These are phyloP conservation scores for Scrobipalpa atriplicella DNA, from an alignment of 2,888 invertebrate species.

Conservation along the genomic window DNA sequence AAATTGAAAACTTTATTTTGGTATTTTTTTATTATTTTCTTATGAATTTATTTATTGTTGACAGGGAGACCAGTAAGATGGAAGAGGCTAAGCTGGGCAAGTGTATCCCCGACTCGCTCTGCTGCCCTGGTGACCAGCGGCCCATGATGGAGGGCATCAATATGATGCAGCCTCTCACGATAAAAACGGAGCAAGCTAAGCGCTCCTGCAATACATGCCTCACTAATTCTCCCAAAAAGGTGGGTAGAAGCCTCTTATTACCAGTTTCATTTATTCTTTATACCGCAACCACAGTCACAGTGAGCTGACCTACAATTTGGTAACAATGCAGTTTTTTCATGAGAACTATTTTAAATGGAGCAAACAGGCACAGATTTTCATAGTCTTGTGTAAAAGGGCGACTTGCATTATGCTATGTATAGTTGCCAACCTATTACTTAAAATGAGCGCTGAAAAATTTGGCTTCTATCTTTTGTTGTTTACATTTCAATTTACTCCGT, in stretches of 20 bases:
- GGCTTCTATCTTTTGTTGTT: not conserved
- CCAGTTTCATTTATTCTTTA: too few species aligned
- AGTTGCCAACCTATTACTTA: too few species aligned
- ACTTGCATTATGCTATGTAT: too few species aligned
- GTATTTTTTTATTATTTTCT: not conserved
- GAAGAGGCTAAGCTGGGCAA: constrained; percentile 71
- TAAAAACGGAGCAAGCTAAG: constrained; percentile 78
- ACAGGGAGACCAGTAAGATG: constrained; percentile 72
- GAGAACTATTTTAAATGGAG: too few species aligned
- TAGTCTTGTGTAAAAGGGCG: too few species aligned
- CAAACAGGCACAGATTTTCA: too few species aligned
- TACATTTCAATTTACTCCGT: not conserved
- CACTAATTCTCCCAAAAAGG: constrained; percentile 76
- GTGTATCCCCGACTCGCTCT: constrained; percentile 68
- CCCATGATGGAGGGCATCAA: constrained; percentile 64
- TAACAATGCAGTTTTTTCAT: too few species aligned
- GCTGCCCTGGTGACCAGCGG: constrained; percentile 69
- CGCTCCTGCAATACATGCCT: constrained; percentile 76
- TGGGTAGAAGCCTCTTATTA: too few species aligned
- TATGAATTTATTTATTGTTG: not conserved
- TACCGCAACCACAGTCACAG: too few species aligned
- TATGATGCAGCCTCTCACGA: constrained; percentile 76
- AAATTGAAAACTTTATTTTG: not conserved
- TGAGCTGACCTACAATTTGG: too few species aligned
- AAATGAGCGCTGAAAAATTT: too few species aligned